These are phyloP conservation scores for Cremastinae sp. DNA, from an alignment of 2,888 invertebrate species.

Conservation along the genomic window DNA sequence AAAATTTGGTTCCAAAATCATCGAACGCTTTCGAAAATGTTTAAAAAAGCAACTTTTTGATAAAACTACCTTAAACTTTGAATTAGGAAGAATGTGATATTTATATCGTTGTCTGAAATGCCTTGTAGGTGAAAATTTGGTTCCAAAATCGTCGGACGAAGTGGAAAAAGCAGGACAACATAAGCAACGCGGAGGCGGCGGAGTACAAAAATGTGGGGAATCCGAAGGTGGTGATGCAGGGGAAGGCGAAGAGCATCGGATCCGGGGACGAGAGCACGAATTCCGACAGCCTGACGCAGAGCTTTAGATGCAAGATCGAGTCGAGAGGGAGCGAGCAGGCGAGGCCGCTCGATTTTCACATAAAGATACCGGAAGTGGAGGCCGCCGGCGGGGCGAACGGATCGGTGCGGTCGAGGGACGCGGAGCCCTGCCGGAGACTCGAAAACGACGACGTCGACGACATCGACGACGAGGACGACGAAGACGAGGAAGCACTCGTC, in stretches of 20 bases:
- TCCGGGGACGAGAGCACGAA: conserved; percentile 59
- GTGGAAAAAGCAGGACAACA: conserved; percentile 96
- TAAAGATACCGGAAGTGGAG: conserved; percentile 17
- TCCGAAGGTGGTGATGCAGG: conserved; percentile 60
- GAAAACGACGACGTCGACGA: background rate
- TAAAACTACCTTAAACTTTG: too few relatives aligned
- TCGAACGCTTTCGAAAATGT: too few relatives aligned
- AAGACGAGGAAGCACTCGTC: too few relatives aligned
- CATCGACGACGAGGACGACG: background rate
- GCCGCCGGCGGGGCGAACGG: conserved; percentile 28
- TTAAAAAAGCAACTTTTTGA: too few relatives aligned
- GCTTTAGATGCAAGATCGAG: conserved; percentile 43
- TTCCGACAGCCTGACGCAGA: conserved; percentile 51
- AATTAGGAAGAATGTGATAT: too few relatives aligned
- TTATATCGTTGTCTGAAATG: background rate
- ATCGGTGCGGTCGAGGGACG: conserved; percentile 15
- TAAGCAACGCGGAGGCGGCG: conserved; percentile 92
- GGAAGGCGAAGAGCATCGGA: conserved; percentile 42
- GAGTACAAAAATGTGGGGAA: conserved; percentile 86
- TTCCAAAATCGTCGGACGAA: conserved; percentile 92
- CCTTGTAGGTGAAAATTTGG: conserved; percentile 93
- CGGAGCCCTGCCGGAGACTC: background rate
- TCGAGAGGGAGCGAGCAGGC: conserved; percentile 30
- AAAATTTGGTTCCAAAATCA: too few relatives aligned
- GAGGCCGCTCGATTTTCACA: conserved; percentile 36